Evolutionary conservation across 2,888 invertebrate genomes (phyloP), one percentile per base, ranked within the genome.

Genomic region (Pristionchus mayeri): DNA sequence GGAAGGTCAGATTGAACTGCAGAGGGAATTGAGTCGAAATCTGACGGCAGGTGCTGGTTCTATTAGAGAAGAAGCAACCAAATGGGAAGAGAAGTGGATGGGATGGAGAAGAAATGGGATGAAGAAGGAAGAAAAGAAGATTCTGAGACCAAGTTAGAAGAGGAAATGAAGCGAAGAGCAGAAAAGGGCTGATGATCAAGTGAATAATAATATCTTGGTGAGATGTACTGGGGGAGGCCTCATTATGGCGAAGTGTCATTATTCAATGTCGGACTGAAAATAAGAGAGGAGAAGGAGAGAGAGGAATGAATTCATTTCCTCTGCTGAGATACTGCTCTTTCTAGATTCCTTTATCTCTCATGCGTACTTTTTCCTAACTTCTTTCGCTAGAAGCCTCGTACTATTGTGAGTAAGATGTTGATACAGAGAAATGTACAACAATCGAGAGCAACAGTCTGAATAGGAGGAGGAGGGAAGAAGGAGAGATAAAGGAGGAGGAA

Each of bases 211-310:
- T 71, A 24, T 44, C 71, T 71, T n/a, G n/a, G 40, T 67, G 67
- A 13, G 67, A n/a, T 67, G 6, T 67, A n/a, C n/a, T n/a, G n/a
- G 16, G 54, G 13, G 44, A 54, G 21, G 3, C 40, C 71, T 71
- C 71, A 44, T 71, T 71, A 71, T 71, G 44, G 71, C 40, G 71
- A 71, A 71, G 71, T 71, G 71, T 71, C 71, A 71, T 71, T 71
- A 71, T 71, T 71, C 71, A 71, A 71, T 71, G 71, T 71, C 71
- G 24, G 71, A 40, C n/a, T 24, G 71, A 71, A 71, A 71, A 44
- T 40, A 71, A 71, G 37, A 40, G 67, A 67, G 71, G 11, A n/a
- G 24, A 34, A 13, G 18, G 71, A 71, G 40, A n/a, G 44, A 71
- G 71, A 71, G 71, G 40, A 71, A 71, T 71, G 44, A 71, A 71